A percentile compares a stretch with the other conserved stretches of the same genome.
Evolutionary conservation across 2,888 invertebrate species (phyloP).

Genomic region (Trisateles emortualis): DNA sequence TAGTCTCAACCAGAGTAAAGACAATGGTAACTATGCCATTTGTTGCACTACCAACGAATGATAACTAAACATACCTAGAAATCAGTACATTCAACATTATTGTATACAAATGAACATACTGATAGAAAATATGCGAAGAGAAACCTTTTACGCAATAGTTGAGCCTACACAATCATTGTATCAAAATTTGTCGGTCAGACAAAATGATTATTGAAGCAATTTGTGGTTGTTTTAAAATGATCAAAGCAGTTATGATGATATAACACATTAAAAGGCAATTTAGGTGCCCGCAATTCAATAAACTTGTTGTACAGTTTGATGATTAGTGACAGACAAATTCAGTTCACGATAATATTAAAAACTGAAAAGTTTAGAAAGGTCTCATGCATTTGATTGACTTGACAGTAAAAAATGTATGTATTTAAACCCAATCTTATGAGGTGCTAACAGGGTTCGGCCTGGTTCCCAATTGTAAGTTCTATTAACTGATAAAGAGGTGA

Average conservation of each 20-base stretch:
- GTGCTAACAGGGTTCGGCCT: neutral
- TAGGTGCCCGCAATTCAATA: neutral
- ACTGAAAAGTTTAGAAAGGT: neutral
- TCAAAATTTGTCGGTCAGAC: constrained; percentile 34
- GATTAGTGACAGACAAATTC: neutral
- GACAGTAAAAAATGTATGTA: neutral
- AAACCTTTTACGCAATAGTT: constrained; percentile 51
- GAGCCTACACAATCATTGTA: constrained; percentile 27
- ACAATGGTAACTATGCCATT: constrained; percentile 32
- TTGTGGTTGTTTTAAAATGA: constrained; percentile 27
- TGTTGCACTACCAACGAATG: constrained; percentile 4
- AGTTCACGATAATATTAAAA: neutral
- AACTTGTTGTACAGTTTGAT: neutral
- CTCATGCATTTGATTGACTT: neutral
- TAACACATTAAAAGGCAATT: constrained; percentile 19
- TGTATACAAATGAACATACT: constrained; percentile 31
- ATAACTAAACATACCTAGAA: neutral
- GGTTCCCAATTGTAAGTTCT: constrained; percentile 7
- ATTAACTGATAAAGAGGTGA: constrained; percentile 7
- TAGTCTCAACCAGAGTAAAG: neutral
- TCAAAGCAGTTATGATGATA: constrained; percentile 22
- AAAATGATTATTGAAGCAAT: constrained; percentile 32
- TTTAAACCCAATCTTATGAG: neutral
- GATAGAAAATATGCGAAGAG: constrained; percentile 39
- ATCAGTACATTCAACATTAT: constrained; percentile 21